Evolutionary conservation across 2,113 vertebrate genomes (phyloP).

Genomic region (Actenoides lindsayi): DNA sequence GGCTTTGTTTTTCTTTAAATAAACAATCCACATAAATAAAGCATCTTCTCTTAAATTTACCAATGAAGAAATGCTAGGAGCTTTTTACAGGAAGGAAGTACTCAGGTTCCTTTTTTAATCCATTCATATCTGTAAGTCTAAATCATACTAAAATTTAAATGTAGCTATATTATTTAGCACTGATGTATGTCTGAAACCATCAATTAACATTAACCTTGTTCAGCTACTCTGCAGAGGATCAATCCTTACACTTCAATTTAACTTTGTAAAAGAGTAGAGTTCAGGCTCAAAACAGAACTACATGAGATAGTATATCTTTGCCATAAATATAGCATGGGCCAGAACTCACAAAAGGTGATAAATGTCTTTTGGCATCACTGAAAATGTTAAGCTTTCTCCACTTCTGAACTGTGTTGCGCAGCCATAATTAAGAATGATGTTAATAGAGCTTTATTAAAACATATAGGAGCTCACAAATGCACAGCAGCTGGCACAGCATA

Average conservation of each 20-base stretch:
- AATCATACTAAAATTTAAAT: not conserved
- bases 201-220: slow-evolving; percentile 11
- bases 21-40: not conserved
- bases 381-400: not conserved
- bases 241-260: not conserved
- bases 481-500: not conserved
- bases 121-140: not conserved
- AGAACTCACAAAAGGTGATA: not conserved
- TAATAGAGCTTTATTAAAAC: not conserved
- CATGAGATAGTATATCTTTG: not conserved
- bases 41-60: not conserved
- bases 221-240: not conserved
- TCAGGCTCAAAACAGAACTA: not conserved
- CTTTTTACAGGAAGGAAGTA: not conserved
- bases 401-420: not conserved
- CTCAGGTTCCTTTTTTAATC: not conserved
- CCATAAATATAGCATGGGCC: not conserved
- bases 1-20: not conserved
- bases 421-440: not conserved
- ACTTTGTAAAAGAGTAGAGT: not conserved
- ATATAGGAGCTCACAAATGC: not conserved
- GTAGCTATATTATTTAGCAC: not conserved
- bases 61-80: not conserved
- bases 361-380: not conserved
- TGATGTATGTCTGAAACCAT: not conserved